These are phyloP conservation scores for Noctua janthina DNA, from an alignment of 2,888 invertebrate species.

Conservation along the genomic window DNA sequence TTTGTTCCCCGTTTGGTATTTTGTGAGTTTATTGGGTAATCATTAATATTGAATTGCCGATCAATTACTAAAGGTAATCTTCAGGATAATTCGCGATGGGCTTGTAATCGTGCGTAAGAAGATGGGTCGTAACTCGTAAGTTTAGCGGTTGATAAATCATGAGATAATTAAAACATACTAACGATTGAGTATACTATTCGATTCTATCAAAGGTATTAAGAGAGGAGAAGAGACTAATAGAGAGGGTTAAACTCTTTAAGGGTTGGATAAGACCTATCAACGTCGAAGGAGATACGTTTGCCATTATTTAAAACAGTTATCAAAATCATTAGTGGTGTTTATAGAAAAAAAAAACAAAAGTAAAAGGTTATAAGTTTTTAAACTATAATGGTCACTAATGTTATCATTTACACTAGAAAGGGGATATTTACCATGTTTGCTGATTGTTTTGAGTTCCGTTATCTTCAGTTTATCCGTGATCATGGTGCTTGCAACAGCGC, in stretches of 20 bases:
- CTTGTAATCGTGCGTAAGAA: conserved; percentile 20
- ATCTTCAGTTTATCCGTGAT: too few relatives aligned
- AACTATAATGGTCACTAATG: too few relatives aligned
- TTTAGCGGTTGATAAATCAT: conserved; percentile 44
- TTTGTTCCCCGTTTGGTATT: conserved; percentile 40
- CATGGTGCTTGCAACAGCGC: too few relatives aligned
- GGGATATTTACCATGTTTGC: too few relatives aligned
- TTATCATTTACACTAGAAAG: too few relatives aligned
- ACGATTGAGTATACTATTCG: conserved; percentile 16
- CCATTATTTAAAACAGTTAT: background rate
- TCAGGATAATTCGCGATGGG: background rate
- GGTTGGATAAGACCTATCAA: background rate
- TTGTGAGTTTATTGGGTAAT: conserved; percentile 36
- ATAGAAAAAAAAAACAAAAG: background rate
- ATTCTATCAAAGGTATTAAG: background rate
- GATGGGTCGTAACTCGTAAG: conserved; percentile 41
- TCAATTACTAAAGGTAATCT: conserved; percentile 33
- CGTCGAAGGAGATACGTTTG: background rate
- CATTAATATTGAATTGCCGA: conserved; percentile 51
- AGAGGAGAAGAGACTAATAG: background rate
- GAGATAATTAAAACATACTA: conserved; percentile 42
- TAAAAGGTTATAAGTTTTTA: too few relatives aligned
- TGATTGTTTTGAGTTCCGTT: too few relatives aligned
- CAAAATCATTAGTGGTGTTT: background rate
- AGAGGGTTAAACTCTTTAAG: background rate